Conservation (phyloP, 2,797 vertebrate genomes). For the Halcyon badia region DNA sequence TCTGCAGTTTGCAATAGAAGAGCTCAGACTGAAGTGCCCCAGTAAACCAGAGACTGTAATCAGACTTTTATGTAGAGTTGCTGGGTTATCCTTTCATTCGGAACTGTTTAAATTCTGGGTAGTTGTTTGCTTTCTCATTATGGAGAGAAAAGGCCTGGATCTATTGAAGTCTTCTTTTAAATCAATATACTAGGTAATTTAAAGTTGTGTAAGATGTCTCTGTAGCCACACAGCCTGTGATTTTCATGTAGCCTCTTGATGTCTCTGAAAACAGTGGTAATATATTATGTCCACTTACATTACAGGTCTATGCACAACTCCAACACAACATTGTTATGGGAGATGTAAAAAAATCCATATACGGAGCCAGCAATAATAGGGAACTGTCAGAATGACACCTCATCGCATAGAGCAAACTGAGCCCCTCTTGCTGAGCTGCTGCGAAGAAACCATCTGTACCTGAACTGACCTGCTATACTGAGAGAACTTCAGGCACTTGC, state of each 20-base stretch:
- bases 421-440: background rate
- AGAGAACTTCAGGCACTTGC: background rate
- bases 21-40: background rate
- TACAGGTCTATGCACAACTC: background rate
- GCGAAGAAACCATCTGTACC: background rate
- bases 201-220: background rate
- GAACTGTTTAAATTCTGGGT: background rate
- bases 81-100: constrained; percentile 1
- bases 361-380: background rate
- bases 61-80: background rate
- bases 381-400: background rate
- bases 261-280: background rate
- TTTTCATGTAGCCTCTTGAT: background rate
- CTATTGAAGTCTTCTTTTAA: background rate
- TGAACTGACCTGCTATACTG: background rate
- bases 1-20: background rate
- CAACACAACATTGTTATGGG: background rate
- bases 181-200: background rate
- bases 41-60: background rate
- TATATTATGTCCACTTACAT: background rate
- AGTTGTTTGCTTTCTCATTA: constrained; percentile 15
- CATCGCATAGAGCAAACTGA: background rate
- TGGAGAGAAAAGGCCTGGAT: background rate
- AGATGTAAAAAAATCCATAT: background rate
- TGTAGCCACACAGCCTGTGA: background rate